Base-by-base conservation (phyloP, 2,888 invertebrate genomes). In the Rapana venosa region DNA sequence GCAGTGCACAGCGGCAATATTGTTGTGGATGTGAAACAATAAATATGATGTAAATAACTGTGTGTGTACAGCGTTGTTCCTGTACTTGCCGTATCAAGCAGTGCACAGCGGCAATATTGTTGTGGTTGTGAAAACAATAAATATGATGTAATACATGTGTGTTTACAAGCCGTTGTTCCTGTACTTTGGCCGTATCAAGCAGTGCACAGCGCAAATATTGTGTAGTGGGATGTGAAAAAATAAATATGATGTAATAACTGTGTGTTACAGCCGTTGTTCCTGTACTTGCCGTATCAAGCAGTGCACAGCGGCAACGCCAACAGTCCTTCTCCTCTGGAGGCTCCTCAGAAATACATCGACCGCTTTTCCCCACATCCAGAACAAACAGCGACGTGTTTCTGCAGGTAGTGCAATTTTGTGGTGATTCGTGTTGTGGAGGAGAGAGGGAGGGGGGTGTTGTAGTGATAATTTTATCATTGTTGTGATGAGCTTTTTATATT, bases 271-370 rank as follows among this genome's bases (percentile, higher is more conserved):
- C 98, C 99, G 0, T 95, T 99, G 90, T 99, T 99, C 96, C 97
- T 99, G 86, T 98, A 98, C 96, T 96, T 99, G 88, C 97, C 98
- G 0, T 98, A 98, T 91, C 96, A 96, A 93, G 98, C 98, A 0
- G 98, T 98, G 0, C 99, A 99, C 96, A 98, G 98, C 77, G 98
- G 97, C 0, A 98, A 98, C 96, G 97, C 98, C 0, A 97, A 97
- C 95, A 90, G 87, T 13, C 98, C 93, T 1, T 92, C 93, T 20
- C 93, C 98, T 95, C 96, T 99, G 61, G 97, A 98, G 70, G 98
- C 98, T 0, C 98, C 98, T 0, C 97, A 98, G 93, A 96, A 97
- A 5, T 96, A 97, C 22, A 97, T 98, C 0, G 97, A 97, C 0
- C 97, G 97, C 93, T 97, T 98, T n/a, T 95, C 95, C 96, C 0